Conservation (phyloP, 2,888 invertebrate genomes). For the Eubasilissa splendida region DNA sequence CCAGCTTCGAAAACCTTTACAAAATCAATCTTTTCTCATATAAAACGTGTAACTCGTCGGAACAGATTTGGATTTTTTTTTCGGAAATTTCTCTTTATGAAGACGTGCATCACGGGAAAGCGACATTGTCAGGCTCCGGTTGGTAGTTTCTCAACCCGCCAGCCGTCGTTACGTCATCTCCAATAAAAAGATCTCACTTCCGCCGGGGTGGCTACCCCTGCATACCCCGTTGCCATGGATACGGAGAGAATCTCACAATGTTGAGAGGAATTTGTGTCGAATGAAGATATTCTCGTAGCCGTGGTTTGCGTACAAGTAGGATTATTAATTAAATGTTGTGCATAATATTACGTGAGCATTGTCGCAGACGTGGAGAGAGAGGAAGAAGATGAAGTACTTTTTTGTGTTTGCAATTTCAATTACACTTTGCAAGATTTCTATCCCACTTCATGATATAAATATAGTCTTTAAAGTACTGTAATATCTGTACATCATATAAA, state of each 20-base stretch:
- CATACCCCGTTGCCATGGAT: too few species aligned
- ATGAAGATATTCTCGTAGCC: constrained; percentile 1
- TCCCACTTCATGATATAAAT: too few species aligned
- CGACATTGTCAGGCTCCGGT: constrained; percentile 41
- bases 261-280: not conserved
- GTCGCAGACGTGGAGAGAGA: too few species aligned
- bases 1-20: not conserved
- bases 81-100: constrained; percentile 25
- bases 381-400: too few species aligned
- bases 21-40: constrained; percentile 6
- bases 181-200: constrained; percentile 38
- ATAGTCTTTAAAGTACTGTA: too few species aligned
- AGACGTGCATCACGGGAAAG: constrained; percentile 46
- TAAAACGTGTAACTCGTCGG: not conserved
- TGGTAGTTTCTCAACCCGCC: constrained; percentile 35
- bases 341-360: too few species aligned
- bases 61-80: constrained; percentile 11
- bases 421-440: too few species aligned
- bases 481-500: too few species aligned
- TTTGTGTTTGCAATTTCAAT: too few species aligned
- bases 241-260: not conserved
- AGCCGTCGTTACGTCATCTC: constrained; percentile 42
- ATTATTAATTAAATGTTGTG: too few species aligned
- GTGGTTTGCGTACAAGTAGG: too few species aligned
- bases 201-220: constrained; percentile 9